Evolutionary conservation across 1,140 invertebrate genomes (phyloP).

Genomic region (Hyphantria cunea): DNA sequence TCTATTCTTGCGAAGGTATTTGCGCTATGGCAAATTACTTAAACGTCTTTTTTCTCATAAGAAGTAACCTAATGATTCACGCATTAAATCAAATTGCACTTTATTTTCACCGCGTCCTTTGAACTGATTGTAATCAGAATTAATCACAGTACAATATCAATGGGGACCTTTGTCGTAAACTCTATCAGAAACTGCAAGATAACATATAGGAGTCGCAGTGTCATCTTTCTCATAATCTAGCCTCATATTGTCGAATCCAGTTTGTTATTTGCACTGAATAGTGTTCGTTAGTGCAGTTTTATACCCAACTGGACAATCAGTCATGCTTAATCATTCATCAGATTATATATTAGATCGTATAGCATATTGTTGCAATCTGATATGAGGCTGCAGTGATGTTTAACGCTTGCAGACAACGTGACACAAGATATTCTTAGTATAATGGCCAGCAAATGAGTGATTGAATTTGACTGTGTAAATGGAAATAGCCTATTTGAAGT

Average conservation of each 20-base stretch:
- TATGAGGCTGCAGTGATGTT: slow-evolving; percentile 8
- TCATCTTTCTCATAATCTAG: slow-evolving; percentile 47
- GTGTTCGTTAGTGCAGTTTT: slow-evolving; percentile 64
- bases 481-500: no score
- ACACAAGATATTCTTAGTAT: slow-evolving; percentile 13
- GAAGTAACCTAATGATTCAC: slow-evolving; percentile 13
- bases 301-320: slow-evolving; percentile 53
- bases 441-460: slow-evolving; percentile 15
- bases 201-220: slow-evolving; percentile 42
- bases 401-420: slow-evolving; percentile 4
- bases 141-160: slow-evolving; percentile 2
- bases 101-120: slow-evolving; percentile 10
- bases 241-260: slow-evolving; percentile 49
- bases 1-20: no score
- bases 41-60: no score
- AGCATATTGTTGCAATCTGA: slow-evolving; percentile 12
- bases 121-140: slow-evolving; percentile 28
- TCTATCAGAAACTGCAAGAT: slow-evolving; percentile 12
- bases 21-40: no score
- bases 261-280: slow-evolving; percentile 53
- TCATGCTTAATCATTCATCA: slow-evolving; percentile 58
- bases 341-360: slow-evolving; percentile 24
- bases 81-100: slow-evolving; percentile 16
- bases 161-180: not conserved
- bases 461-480: not conserved